Evolutionary conservation across 1,140 invertebrate species (phyloP).

Genomic region (Subanguina moxae): DNA sequence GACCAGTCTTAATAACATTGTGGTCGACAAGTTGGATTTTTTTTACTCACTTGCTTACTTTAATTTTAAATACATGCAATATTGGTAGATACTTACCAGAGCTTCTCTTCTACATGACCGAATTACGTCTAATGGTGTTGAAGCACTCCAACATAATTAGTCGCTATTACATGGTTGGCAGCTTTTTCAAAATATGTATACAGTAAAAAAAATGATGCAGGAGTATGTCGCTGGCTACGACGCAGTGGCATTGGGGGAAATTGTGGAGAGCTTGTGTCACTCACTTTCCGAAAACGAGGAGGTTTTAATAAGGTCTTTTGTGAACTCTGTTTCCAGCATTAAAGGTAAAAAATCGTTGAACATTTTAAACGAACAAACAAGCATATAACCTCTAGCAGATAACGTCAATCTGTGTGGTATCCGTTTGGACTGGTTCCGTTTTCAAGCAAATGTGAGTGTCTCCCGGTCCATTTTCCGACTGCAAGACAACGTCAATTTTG

Average conservation of each 20-base stretch:
- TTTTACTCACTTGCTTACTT: not conserved
- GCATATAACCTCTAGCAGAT: not conserved
- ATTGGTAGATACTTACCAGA: slow-evolving; percentile 93
- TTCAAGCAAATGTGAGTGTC: slow-evolving; percentile 86
- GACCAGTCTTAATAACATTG: slow-evolving; percentile 33
- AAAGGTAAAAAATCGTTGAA: slow-evolving; percentile 3
- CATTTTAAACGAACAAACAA: not conserved
- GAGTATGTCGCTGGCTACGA: slow-evolving; percentile 79
- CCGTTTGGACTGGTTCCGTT: slow-evolving; percentile 89
- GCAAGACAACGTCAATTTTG: slow-evolving; percentile 79
- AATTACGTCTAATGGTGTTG: slow-evolving; percentile 67
- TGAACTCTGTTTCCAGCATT: slow-evolving; percentile 18
- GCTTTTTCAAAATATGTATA: too few species aligned
- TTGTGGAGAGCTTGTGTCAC: slow-evolving; percentile 5
- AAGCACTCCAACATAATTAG: slow-evolving; percentile 90
- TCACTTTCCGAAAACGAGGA: slow-evolving; percentile 25
- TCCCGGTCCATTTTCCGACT: slow-evolving; percentile 76
- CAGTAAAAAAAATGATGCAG: too few species aligned
- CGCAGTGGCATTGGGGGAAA: slow-evolving; percentile 80
- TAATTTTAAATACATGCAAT: slow-evolving; percentile 1
- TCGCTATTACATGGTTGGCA: slow-evolving; percentile 80
- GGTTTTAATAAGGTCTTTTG: slow-evolving; percentile 21
- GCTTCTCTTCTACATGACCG: slow-evolving; percentile 94
- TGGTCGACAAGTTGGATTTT: slow-evolving; percentile 35
- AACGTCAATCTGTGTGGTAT: slow-evolving; percentile 71